These are phyloP conservation scores for Drosophila oshimai DNA, from an alignment of 1,140 invertebrate genomes.

Conservation along the genomic window DNA sequence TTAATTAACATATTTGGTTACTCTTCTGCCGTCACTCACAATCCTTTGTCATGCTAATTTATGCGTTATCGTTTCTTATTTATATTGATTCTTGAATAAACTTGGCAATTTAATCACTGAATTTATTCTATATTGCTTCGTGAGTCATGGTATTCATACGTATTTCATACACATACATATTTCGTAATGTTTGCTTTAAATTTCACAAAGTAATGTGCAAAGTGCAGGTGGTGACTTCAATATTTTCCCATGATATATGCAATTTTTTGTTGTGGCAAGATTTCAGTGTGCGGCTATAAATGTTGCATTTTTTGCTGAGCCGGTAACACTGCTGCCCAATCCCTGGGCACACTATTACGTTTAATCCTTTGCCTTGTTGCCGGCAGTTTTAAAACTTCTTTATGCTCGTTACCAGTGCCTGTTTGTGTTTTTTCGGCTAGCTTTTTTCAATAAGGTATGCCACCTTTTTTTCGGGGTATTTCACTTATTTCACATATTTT, in stretches of 20 bases:
- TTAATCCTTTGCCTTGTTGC: background rate
- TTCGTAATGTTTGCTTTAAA: no score
- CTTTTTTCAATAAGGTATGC: conserved; percentile 6
- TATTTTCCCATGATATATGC: background rate
- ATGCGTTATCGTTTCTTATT: no score
- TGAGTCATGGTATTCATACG: no score
- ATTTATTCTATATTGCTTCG: no score
- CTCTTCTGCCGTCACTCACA: background rate
- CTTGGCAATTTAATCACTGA: no score
- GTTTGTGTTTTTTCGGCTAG: background rate
- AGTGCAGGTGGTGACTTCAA: no score
- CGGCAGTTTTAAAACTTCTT: background rate
- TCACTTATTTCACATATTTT: conserved; percentile 41
- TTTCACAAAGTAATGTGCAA: no score
- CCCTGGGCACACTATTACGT: background rate
- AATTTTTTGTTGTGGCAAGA: no score
- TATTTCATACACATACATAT: no score
- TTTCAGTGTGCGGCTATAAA: no score
- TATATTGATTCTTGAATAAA: no score
- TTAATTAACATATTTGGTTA: background rate
- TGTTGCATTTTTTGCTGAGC: background rate
- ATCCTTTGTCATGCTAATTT: no score
- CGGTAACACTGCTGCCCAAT: background rate
- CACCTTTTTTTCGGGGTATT: conserved; percentile 2
- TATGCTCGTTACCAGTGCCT: conserved; percentile 1